Base-by-base conservation (phyloP, 2,888 invertebrate species). In the Micropterix aruncella region DNA sequence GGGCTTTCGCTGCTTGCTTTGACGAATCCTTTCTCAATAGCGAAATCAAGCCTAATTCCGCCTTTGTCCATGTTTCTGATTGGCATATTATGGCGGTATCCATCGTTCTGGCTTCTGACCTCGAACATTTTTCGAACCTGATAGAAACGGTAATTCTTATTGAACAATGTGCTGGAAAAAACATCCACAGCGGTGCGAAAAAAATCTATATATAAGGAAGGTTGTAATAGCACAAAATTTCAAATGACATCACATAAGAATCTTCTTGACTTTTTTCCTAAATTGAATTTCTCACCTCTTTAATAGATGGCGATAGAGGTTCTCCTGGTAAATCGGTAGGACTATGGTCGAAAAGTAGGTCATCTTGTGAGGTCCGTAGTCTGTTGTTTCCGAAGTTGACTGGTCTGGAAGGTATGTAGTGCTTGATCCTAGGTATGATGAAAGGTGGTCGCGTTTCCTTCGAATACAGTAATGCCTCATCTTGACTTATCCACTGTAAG, bases 401-500 rank as follows among this genome's bases (percentile, higher is more conserved):
- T 60, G 16, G 59, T 3, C 64, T 50, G n/a, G 62, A 62, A 9
- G 60, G 52, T 37, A 68, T 57, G 57, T 62, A 67, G 59, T 66
- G 66, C 16, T 69, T 65, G 55, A 70, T 69, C 16, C 70, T 60
- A 0, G 71, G 70, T 42, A 71, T 70, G 50, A 71, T 67, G 44
- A 69, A 58, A 5, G 70, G 70, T 0, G 71, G 70, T 27, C 68
- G 56, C 54, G 65, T 64, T 46, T 71, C 70, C 15, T 64, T 58
- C 37, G 60, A 59, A 59, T 67, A 70, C 45, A 64, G 64, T 5
- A 63, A 65, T 43, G 69, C 68, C 53, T 71, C 70, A 51, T 71
- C 70, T 2, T 66, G 64, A 0, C 70, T 69, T 48, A 71, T 70
- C 71, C 70, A 71, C 71, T 71, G 63, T 9, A 43, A n/a, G n/a